phyloP scores from a whole-genome alignment of 2,888 invertebrate species.

The Cataglyphis livida region DNA sequence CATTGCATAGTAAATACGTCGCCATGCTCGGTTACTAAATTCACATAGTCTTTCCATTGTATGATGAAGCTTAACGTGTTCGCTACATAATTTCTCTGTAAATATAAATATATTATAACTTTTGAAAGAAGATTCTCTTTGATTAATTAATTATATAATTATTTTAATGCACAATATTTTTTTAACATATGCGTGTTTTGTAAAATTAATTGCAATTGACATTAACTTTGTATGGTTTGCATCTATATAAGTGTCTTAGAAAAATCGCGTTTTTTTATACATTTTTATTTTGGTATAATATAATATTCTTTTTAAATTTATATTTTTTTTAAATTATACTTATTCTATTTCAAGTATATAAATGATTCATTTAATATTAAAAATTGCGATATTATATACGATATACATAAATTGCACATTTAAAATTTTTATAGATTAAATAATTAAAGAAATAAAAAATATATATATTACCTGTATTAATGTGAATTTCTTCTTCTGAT shows the following conservation, averaged over 20 bases:
- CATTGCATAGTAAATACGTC: slow-evolving; percentile 78
- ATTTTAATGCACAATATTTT: not conserved
- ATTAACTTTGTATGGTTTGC: not conserved
- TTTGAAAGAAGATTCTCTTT: not conserved
- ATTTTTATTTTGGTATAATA: not conserved
- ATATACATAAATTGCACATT: not conserved
- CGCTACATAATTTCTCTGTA: slow-evolving; percentile 76
- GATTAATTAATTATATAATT: not conserved
- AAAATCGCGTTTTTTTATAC: not conserved
- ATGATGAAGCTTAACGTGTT: slow-evolving; percentile 81
- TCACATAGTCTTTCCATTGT: slow-evolving; percentile 80
- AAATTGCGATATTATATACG: not conserved
- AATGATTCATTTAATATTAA: not conserved
- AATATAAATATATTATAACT: slow-evolving; percentile 32
- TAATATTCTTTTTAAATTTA: not conserved
- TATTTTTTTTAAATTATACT: not conserved
- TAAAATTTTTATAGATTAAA: not conserved
- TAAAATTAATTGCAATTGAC: not conserved
- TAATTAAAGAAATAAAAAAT: not conserved
- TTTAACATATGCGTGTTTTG: not conserved
- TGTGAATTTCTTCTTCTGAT: slow-evolving; percentile 86
- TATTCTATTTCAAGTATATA: not conserved
- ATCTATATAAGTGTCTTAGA: not conserved
- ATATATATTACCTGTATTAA: slow-evolving; percentile 74
- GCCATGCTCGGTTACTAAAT: slow-evolving; percentile 78